A percentile compares a stretch with the other conserved stretches of the same genome.
Conservation (phyloP, 2,113 vertebrate genomes). For the Platichthys stellatus region DNA sequence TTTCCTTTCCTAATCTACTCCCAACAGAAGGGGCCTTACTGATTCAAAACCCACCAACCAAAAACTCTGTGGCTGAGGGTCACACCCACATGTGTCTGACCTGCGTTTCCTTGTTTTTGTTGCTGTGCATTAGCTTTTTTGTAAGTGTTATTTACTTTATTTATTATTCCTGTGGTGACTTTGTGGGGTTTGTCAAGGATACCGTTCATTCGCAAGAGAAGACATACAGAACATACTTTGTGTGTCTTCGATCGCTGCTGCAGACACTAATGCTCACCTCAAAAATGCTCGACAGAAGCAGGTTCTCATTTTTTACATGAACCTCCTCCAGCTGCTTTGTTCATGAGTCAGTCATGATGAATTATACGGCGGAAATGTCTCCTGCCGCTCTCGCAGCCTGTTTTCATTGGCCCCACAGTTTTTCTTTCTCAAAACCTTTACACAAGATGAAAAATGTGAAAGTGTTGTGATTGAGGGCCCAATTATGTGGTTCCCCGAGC, state of each 20-base stretch:
- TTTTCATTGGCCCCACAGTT: not conserved
- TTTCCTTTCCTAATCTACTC: not conserved
- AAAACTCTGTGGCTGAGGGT: not conserved
- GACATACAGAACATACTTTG: not conserved
- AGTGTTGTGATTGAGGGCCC: not conserved
- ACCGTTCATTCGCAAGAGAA: not conserved
- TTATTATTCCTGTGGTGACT: not conserved
- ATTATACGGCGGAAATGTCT: not conserved
- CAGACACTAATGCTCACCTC: too few species aligned
- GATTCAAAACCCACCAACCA: not conserved
- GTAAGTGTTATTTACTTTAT: not conserved
- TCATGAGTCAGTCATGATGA: not conserved
- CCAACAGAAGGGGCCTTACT: not conserved
- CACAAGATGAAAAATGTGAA: not conserved
- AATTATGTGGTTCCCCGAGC: not conserved
- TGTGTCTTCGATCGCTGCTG: not conserved
- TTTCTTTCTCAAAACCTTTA: not conserved
- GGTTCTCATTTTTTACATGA: not conserved
- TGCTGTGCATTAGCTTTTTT: not conserved
- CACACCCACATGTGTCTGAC: not conserved
- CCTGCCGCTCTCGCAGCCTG: not conserved
- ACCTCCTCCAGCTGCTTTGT: not conserved
- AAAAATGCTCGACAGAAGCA: not conserved
- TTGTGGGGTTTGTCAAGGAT: not conserved
- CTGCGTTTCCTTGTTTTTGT: not conserved